Percentiles rank a stretch among this genome's conserved stretches.
Evolutionary conservation across 2,888 invertebrate genomes (phyloP).

Genomic region (Coenonympha arcania): DNA sequence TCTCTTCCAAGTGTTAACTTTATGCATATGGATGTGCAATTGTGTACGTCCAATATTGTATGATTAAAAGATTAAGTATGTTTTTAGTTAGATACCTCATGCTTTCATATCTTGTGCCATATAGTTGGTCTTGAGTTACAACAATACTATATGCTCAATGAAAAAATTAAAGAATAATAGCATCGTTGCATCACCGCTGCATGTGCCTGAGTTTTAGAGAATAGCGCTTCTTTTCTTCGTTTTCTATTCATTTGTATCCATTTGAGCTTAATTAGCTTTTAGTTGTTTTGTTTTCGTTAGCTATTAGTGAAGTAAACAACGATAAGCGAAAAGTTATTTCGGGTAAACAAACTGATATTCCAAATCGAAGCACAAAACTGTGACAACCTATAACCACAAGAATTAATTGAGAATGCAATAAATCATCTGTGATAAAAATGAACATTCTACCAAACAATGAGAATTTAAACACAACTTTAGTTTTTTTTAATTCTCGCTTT

Average conservation of each 20-base stretch:
- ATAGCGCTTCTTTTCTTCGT: background rate
- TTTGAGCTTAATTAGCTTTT: background rate
- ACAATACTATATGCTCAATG: too few relatives aligned
- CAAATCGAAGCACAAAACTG: background rate
- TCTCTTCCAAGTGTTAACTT: too few relatives aligned
- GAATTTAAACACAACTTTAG: too few relatives aligned
- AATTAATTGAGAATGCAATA: background rate
- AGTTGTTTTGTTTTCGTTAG: background rate
- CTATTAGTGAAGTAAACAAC: conserved; percentile 1
- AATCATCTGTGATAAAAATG: background rate
- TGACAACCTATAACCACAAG: background rate
- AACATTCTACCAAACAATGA: too few relatives aligned
- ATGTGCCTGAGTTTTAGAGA: background rate
- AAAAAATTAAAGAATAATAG: too few relatives aligned
- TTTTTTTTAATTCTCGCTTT: too few relatives aligned
- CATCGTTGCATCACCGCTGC: background rate
- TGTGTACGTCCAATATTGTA: too few relatives aligned
- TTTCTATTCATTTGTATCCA: background rate
- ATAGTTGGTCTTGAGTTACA: too few relatives aligned
- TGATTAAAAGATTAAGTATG: too few relatives aligned
- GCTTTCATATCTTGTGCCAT: too few relatives aligned
- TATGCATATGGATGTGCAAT: too few relatives aligned
- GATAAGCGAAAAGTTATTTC: background rate
- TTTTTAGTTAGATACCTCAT: too few relatives aligned
- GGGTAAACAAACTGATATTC: background rate